Base-by-base conservation (phyloP, 2,113 vertebrate species). In the Eulemur rufifrons region DNA sequence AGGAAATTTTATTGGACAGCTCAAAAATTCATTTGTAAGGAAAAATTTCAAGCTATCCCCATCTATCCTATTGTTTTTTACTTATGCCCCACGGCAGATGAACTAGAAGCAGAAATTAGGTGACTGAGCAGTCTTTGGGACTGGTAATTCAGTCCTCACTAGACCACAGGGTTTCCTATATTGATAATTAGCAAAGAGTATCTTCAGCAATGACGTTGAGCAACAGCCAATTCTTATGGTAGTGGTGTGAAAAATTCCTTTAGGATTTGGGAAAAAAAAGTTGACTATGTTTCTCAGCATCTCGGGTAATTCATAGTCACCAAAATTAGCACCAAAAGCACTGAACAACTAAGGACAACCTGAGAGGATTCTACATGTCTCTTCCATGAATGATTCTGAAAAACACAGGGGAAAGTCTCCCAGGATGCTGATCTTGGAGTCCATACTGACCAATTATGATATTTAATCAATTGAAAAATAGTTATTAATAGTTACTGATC, bases 221-320 rank as follows among this genome's bases (percentile, higher is more conserved):
- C 1, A n/a, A 18, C 8, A 45, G 21, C 39, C 32, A 5, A 29
- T 9, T 37, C 5, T 68, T 64, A 27, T 3, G 1, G 2, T n/a
- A 64, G 39, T 47, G 61, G n/a, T 37, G 37, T 64, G 80, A 69
- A 54, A 74, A 76, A 18, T 25, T 52, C 37, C 54, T 59, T 47
- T 27, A 78, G n/a, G 6, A 42, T 7, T 7, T 45, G 29, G 25
- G 52, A 45, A 81, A 56, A 8, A 81, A 18, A n/a, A 61, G 13
- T 23, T 63, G 7, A 50, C 32, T 11, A 0, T 73, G 6, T 52
- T 77, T 92, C 66, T 94, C 64, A 85, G 56, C 6, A 17, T 87
- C 23, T 61, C 47, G 32, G 5, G 45, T 4, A 89, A 89, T 84
- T 54, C 42, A 45, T 15, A 82, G 45, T 12, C 14, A 54, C n/a